Percentiles rank a stretch among this genome's conserved stretches.
Conservation (phyloP, 2,113 vertebrate species). For the Narcine bancroftii region DNA sequence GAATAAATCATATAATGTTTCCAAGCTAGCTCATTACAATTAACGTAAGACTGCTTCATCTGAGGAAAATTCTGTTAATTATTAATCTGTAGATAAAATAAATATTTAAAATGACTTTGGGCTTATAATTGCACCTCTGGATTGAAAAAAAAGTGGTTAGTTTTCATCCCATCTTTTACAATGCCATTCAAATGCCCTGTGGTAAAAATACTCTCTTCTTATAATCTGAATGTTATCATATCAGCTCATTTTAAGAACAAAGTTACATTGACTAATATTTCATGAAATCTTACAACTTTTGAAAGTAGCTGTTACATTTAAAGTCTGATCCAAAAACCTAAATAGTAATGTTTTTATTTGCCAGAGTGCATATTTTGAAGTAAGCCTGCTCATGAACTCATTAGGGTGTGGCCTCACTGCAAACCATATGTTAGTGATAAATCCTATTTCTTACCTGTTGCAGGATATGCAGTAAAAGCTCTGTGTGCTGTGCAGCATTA, state of each 20-base stretch:
- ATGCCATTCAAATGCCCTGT: not conserved
- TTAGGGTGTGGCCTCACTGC: conserved; percentile 16
- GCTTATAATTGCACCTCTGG: not conserved
- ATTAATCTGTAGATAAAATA: not conserved
- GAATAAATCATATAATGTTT: not conserved
- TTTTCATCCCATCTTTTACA: not conserved
- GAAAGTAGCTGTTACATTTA: too few relatives aligned
- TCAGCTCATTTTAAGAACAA: not conserved
- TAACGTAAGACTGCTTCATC: not conserved
- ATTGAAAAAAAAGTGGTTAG: not conserved
- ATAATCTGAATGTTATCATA: not conserved
- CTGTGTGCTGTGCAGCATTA: not conserved
- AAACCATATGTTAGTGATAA: not conserved
- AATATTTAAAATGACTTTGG: not conserved
- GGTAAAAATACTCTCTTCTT: not conserved
- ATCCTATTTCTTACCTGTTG: not conserved
- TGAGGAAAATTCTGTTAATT: not conserved
- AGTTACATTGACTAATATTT: not conserved
- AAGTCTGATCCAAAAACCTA: not conserved
- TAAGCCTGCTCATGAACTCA: not conserved
- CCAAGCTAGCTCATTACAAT: not conserved
- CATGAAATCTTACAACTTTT: not conserved
- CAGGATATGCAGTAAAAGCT: not conserved
- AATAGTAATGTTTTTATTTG: not conserved
- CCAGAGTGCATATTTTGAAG: not conserved